A percentile compares a stretch with the other conserved stretches of the same genome.
Conservation (phyloP, 2,113 vertebrate genomes). For the Psilopsiagon aymara region DNA sequence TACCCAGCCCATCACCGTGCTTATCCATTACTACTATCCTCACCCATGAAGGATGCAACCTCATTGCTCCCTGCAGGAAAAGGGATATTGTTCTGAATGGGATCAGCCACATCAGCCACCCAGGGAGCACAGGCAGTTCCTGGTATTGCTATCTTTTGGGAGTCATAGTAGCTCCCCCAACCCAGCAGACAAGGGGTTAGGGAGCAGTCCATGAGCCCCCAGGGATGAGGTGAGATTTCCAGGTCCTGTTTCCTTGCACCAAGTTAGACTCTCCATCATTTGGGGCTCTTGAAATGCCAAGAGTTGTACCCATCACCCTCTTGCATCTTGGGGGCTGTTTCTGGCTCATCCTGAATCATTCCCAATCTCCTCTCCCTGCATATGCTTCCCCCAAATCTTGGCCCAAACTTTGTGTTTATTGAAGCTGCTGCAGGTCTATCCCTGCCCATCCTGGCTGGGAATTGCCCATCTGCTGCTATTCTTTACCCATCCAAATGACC, state of each 20-base stretch:
- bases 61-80: neutral
- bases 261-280: neutral
- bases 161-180: neutral
- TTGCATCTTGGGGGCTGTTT: neutral
- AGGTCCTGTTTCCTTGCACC: neutral
- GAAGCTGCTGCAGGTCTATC: neutral
- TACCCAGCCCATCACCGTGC: fast-evolving
- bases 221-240: neutral
- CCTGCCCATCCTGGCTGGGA: neutral
- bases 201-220: neutral
- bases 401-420: neutral
- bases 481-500: neutral
- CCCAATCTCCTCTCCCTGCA: neutral
- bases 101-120: neutral
- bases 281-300: neutral
- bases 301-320: fast-evolving
- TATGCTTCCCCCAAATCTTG: neutral
- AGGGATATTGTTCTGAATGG: fast-evolving
- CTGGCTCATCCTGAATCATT: neutral
- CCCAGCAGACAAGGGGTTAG: neutral
- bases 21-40: neutral
- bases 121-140: neutral
- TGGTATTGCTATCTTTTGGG: neutral
- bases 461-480: neutral
- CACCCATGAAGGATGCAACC: fast-evolving